phyloP scores from a whole-genome alignment of 2,797 vertebrate genomes.

The Graptemys geographica region DNA sequence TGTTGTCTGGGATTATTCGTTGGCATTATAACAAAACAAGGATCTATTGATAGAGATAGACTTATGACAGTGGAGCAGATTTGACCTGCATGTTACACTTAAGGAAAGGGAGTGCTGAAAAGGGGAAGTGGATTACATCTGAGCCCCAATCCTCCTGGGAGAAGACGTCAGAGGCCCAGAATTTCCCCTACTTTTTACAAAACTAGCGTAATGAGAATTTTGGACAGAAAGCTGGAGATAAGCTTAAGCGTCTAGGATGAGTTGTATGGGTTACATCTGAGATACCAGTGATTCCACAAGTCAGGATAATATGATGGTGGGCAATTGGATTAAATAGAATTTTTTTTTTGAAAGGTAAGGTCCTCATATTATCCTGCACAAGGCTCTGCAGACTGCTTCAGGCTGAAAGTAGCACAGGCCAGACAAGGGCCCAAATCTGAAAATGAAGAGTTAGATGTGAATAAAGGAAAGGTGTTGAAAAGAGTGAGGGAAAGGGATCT shows the following conservation, averaged over 20 bases:
- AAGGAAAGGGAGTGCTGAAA: not conserved
- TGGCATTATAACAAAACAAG: constrained; percentile 10
- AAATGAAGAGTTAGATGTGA: not conserved
- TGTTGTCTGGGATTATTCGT: not conserved
- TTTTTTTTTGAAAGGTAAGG: not conserved
- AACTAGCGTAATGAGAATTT: not conserved
- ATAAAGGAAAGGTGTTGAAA: not conserved
- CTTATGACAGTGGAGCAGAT: not conserved
- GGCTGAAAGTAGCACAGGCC: not conserved
- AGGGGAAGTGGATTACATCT: not conserved
- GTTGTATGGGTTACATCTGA: not conserved
- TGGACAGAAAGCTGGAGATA: not conserved
- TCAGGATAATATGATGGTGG: not conserved
- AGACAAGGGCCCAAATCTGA: not conserved
- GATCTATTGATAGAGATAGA: constrained; percentile 14
- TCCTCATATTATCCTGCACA: not conserved
- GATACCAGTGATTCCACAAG: accelerated
- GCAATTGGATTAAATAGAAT: not conserved
- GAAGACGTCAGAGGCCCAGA: not conserved
- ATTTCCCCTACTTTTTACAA: not conserved
- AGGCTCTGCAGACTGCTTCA: not conserved
- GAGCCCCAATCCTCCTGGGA: not conserved
- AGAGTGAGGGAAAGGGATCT: not conserved
- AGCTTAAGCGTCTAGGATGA: not conserved
- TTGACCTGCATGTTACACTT: not conserved